Evolutionary conservation across 2,888 invertebrate species (phyloP), one percentile per base, ranked within the genome.

Genomic region (Cylloceria caligata): DNA sequence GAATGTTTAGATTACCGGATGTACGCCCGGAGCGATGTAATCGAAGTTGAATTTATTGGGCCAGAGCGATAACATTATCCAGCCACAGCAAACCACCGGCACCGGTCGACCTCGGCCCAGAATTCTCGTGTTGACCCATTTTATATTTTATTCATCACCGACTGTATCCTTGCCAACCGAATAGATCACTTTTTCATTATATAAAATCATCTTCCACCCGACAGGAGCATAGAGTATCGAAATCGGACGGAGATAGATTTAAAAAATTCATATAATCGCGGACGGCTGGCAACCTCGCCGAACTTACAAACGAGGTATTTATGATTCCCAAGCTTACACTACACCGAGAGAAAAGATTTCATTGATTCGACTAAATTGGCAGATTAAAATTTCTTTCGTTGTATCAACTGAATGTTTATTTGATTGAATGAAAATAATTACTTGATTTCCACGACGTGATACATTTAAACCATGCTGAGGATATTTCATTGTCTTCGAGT

Each of bases 41-140:
- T 62, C 39, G 34, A 34, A 36, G 7, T 11, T n/a, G 60, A 39
- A 16, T 72, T 45, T 52, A 72, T 49, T 62, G 52, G 62, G 39
- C 39, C 68, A 36, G 21, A n/a, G 30, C 39, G 42, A 24, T n/a
- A n/a, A 45, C 67, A 52, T 52, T 52, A 62, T 39, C 21, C 72
- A 55, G 49, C 64, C 5, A 13, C 36, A 49, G 1, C n/a, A 72
- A 21, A 39, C 0, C 34, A 1, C 13, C 13, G 3, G 16, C 62
- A 72, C 65, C 57, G 69, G 76, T 9, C 72, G 78, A 85, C 83
- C 85, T 85, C 82, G 83, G 69, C 78, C 71, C 72, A 69, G 69
- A 85, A 82, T 83, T 42, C 45, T 77, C 64, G 19, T 30, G 39
- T 47, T 76, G 73, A 85, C 73, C 82, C 60, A 77, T 79, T 69